Base-by-base conservation (phyloP, 2,113 vertebrate genomes). In the Cochlearius cochlearius region DNA sequence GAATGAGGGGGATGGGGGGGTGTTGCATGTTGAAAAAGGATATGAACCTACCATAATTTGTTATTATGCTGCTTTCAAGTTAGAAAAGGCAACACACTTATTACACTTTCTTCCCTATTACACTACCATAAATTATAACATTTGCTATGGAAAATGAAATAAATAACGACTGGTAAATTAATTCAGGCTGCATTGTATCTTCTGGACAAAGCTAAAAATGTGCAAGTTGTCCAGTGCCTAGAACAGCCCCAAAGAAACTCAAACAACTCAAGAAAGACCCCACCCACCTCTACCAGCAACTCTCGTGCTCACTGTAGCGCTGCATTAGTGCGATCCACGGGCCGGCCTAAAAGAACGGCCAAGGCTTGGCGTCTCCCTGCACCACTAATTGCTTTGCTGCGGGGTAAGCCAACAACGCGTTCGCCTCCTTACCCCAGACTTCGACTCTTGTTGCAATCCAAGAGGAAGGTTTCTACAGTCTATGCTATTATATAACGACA, bases 261-360 rank as follows among this genome's bases (percentile, higher is more conserved):
- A n/a, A 32, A 36, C 0, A 0, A 56, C 38, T 47, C 15, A 19
- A 29, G 74, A 56, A 36, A 45, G 1, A 30, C 6, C 15, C 25
- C 29, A 39, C 7, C 11, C 9, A 50, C 9, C 29, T 64, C 58
- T 63, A 50, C 2, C 36, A 45, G 47, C 12, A 53, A 17, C 18
- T 49, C 15, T 2, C 4, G 17, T 1, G 6, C 8, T 52, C 13
- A 3, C 36, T 34, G 18, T 1, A 38, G 25, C 36, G 2, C 0
- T 11, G 25, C 22, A 5, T 15, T 15, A 45, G 21, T 2, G 13
- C 9, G 38, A 72, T 8, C 17, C 29, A 3, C 14, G 4, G 14
- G 2, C 47, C 47, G 76, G 23, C 23, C n/a, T 17, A 39, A 25
- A 71, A 63, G 30, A 43, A 17, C 1, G 2, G 38, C 11, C 47